A percentile compares a stretch with the other conserved stretches of the same genome.
Evolutionary conservation across 1,140 invertebrate species (phyloP).

Genomic region (Pseudomyrmex cubaensis): DNA sequence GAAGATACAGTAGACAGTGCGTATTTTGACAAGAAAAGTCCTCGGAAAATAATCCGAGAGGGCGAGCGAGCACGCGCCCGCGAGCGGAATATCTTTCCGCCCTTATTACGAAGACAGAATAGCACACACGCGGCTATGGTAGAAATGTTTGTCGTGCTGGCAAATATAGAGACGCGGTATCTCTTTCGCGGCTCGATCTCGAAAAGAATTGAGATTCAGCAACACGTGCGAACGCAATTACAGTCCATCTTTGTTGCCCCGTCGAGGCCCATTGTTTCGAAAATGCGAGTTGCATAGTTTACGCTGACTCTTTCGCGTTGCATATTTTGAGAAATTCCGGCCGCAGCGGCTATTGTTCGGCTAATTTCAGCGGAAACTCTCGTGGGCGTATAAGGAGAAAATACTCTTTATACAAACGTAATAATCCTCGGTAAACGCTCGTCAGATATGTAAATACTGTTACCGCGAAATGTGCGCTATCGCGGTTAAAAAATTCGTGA

Average conservation of each 20-base stretch:
- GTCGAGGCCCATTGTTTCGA: conserved; percentile 9
- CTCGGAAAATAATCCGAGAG: conserved; percentile 19
- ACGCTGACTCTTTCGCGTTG: not conserved
- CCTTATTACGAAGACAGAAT: conserved; percentile 26
- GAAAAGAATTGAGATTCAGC: not conserved
- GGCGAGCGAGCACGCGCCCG: not conserved
- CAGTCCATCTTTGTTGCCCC: not conserved
- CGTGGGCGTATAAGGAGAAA: too few species aligned
- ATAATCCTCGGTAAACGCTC: conserved; percentile 9
- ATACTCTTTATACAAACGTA: not conserved
- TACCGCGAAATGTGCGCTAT: not conserved
- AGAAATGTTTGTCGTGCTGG: conserved; percentile 13
- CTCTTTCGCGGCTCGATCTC: not conserved
- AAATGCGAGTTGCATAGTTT: not conserved
- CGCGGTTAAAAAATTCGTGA: not conserved
- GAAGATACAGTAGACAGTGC: not conserved
- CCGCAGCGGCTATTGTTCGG: conserved; percentile 22
- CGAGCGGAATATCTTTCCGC: conserved; percentile 12
- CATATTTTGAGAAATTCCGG: conserved; percentile 4
- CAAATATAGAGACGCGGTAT: conserved; percentile 4
- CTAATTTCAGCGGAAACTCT: conserved; percentile 15
- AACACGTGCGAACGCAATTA: conserved; percentile 23
- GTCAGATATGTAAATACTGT: not conserved
- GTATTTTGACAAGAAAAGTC: not conserved
- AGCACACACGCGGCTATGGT: not conserved